Percentiles rank a stretch among this genome's conserved stretches.
phyloP scores from a whole-genome alignment of 2,888 invertebrate species.

The Anarsia innoxiella region DNA sequence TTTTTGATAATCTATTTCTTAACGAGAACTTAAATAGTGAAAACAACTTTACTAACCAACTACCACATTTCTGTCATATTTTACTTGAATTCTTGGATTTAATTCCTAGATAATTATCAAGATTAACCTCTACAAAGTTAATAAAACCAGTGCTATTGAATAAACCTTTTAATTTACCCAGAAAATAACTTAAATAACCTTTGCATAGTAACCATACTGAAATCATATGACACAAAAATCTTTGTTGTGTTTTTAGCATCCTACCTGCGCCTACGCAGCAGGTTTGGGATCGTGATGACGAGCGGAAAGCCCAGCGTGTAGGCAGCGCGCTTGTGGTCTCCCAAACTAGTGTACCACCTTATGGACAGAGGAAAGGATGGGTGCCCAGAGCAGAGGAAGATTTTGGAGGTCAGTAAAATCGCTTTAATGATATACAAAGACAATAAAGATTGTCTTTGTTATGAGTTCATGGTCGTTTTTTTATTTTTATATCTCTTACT shows the following conservation, averaged over 20 bases:
- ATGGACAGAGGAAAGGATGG: constrained; percentile 96
- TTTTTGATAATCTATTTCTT: background rate
- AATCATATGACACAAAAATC: no score
- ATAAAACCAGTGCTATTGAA: no score
- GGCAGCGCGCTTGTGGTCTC: constrained; percentile 83
- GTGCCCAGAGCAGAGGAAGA: constrained; percentile 88
- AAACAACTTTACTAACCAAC: background rate
- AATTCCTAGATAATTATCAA: background rate
- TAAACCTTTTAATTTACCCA: no score
- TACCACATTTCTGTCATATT: background rate
- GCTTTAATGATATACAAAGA: no score
- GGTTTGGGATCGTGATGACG: constrained; percentile 93
- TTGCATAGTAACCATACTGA: no score
- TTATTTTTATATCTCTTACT: no score
- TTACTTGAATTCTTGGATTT: background rate
- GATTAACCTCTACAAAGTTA: no score
- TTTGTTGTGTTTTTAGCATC: constrained; percentile 83
- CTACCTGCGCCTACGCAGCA: constrained; percentile 91
- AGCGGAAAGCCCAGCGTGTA: constrained; percentile 73
- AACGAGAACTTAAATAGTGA: background rate
- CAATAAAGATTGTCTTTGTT: no score
- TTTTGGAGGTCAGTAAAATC: constrained; percentile 72
- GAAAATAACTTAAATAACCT: no score
- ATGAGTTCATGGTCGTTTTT: no score
- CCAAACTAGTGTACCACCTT: constrained; percentile 90